A percentile compares a stretch with the other conserved stretches of the same genome.
These are phyloP conservation scores for Scelioninae gen. 1 DNA, from an alignment of 2,888 invertebrate genomes.

Conservation along the genomic window DNA sequence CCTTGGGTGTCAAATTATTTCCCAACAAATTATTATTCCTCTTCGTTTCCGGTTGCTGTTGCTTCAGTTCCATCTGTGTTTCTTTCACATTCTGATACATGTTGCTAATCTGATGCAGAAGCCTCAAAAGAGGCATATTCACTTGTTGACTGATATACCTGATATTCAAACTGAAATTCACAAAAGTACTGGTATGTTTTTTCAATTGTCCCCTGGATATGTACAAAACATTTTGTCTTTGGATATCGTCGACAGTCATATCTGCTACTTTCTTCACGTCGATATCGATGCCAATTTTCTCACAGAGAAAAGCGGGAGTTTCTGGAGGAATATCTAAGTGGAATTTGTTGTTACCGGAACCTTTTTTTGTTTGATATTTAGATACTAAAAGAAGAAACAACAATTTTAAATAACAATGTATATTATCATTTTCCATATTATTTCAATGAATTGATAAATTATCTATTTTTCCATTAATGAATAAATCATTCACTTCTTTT, in stretches of 20 bases:
- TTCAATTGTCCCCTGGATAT: slow-evolving; percentile 94
- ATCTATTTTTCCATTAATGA: no score
- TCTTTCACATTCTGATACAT: slow-evolving; percentile 99
- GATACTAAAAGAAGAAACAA: slow-evolving; percentile 77
- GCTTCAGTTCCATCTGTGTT: slow-evolving; percentile 94
- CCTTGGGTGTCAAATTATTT: slow-evolving; percentile 85
- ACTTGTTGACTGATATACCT: slow-evolving; percentile 97
- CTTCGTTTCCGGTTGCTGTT: slow-evolving; percentile 86
- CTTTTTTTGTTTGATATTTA: slow-evolving; percentile 80
- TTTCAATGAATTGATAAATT: no score
- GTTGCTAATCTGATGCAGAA: slow-evolving; percentile 97
- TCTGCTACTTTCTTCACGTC: slow-evolving; percentile 96
- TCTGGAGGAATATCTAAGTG: slow-evolving; percentile 88
- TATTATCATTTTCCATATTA: no score
- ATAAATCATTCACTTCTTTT: no score
- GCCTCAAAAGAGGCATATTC: slow-evolving; percentile 96
- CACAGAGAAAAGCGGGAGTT: slow-evolving; percentile 95
- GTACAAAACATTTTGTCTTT: slow-evolving; percentile 93
- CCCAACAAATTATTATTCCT: slow-evolving; percentile 82
- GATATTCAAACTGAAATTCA: slow-evolving; percentile 95
- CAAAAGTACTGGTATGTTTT: slow-evolving; percentile 95
- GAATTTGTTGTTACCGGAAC: slow-evolving; percentile 83
- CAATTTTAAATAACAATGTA: neutral
- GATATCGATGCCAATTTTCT: slow-evolving; percentile 94
- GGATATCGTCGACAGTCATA: slow-evolving; percentile 93